phyloP scores from a whole-genome alignment of 1,140 invertebrate genomes.

The Leptinotarsa undecemlineata region DNA sequence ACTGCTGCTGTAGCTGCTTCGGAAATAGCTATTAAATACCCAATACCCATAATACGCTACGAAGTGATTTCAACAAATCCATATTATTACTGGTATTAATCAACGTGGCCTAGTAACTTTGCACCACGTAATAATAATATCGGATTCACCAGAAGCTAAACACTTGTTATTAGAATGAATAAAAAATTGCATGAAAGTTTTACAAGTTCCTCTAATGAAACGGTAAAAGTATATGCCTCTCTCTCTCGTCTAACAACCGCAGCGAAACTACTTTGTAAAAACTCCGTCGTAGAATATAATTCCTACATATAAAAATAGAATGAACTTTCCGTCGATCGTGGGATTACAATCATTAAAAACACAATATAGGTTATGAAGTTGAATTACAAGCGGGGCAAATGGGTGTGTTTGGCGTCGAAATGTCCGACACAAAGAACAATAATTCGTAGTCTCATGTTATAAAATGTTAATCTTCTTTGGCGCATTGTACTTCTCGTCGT shows the following conservation, averaged over 20 bases:
- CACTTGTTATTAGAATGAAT: neutral
- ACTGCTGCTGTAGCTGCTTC: no score
- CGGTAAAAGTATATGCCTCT: neutral
- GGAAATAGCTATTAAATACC: no score
- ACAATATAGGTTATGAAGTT: slow-evolving; percentile 1
- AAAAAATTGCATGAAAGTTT: neutral
- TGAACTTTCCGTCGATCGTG: neutral
- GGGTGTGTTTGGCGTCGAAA: neutral
- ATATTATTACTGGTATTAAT: neutral
- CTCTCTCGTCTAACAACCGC: neutral
- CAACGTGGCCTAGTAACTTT: neutral
- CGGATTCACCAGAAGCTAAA: neutral
- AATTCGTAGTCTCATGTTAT: slow-evolving; percentile 3
- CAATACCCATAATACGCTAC: no score
- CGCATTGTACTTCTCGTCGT: neutral
- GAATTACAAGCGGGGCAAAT: neutral
- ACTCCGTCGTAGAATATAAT: neutral
- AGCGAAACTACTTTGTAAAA: neutral
- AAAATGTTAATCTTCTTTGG: neutral
- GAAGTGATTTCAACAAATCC: no score
- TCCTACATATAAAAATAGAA: neutral
- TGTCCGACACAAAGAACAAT: neutral
- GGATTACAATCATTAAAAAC: neutral
- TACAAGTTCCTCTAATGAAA: neutral
- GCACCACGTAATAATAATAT: neutral